These are phyloP conservation scores for Willisornis vidua DNA, from an alignment of 2,113 vertebrate species.

Conservation along the genomic window DNA sequence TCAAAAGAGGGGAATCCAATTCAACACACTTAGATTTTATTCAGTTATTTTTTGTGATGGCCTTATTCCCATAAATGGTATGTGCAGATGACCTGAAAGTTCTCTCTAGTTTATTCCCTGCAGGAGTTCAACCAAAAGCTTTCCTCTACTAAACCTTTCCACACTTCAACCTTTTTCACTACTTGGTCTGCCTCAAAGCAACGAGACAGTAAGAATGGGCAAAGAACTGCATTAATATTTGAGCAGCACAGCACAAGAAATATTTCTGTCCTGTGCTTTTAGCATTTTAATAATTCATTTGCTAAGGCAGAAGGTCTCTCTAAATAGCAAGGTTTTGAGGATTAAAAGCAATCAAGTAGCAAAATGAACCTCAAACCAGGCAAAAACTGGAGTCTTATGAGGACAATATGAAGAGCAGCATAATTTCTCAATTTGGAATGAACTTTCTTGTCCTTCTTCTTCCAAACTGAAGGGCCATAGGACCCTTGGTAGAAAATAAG, in stretches of 20 bases:
- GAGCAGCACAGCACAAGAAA: constrained; percentile 21
- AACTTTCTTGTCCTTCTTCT: neutral
- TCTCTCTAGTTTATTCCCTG: neutral
- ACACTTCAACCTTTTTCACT: neutral
- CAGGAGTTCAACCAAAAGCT: neutral
- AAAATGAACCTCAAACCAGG: neutral
- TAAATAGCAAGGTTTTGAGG: constrained; percentile 22
- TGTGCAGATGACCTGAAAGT: neutral
- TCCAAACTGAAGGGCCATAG: neutral
- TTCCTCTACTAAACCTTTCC: neutral
- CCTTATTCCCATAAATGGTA: neutral
- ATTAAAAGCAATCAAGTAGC: constrained; percentile 30
- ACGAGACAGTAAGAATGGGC: neutral
- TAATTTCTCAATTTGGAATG: neutral
- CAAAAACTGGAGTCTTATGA: neutral
- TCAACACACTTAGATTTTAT: neutral
- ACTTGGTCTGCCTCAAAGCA: neutral
- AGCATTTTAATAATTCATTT: constrained; percentile 60
- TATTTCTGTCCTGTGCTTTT: constrained; percentile 27
- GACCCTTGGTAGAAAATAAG: neutral
- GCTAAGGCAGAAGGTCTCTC: neutral
- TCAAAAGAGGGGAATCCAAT: neutral
- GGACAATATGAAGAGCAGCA: neutral
- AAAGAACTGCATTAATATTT: constrained; percentile 53
- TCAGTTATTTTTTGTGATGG: neutral